Evolutionary conservation across 2,888 invertebrate species (phyloP), one percentile per base, ranked within the genome.

Genomic region (Temnothorax rugatulus): DNA sequence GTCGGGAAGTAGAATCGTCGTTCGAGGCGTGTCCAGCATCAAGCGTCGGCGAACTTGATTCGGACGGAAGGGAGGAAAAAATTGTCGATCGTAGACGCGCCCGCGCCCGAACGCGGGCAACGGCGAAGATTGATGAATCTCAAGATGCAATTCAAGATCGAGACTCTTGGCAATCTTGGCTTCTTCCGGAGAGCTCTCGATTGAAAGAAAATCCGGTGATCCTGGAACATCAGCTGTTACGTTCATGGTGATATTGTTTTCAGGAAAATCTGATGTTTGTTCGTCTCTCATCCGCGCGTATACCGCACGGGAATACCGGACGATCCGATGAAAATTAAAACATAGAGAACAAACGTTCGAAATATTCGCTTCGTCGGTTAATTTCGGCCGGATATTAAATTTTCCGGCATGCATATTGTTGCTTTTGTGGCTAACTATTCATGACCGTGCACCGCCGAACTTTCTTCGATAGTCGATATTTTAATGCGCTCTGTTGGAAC

Each of bases 381-480:
- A 87, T 83, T 81, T 52, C 25, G 8, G 57, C 73, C 50, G 77
- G 77, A 64, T 84, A 87, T 84, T 69, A 83, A 38, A 74, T 77
- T 77, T 64, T 57, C 34, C 57, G n/a, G 15, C 9, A 21, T 66
- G 64, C 38, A 25, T 54, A 64, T 79, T 66, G 52, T 66, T 71
- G 73, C 54, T 68, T 82, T 21, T 71, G 54, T 11, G 47, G 34
- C 29, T 71, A 64, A 68, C 63, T 83, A 50, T 73, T 77, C 38
- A 41, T 44, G 41, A 50, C 29, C 44, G 59, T 18, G 63, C 15
- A 18, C 13, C 21, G 41, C 34, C 21, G 64, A 89, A 88, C 29
- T 89, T 88, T 89, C 44, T 5, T 66, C 89, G 87, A 89, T 89
- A 89, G 21, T 54, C 66, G 75, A 71, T 61, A 52, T 71, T 79